Percentiles rank a stretch among this genome's conserved stretches.
Conservation (phyloP, 2,113 vertebrate genomes). For the Vulpes ferrilata region DNA sequence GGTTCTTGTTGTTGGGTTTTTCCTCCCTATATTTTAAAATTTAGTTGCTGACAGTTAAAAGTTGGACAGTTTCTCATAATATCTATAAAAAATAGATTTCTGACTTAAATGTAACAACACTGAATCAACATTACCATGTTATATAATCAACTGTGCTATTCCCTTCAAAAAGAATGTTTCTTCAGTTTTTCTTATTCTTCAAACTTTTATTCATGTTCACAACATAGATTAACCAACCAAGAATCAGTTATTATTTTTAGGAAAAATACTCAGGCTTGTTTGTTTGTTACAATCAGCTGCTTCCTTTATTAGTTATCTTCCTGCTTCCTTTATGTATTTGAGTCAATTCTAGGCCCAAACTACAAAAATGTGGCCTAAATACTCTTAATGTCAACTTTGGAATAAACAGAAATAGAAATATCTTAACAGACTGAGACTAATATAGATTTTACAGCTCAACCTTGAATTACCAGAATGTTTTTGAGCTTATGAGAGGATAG, state of each 20-base stretch:
- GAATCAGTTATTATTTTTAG: background rate
- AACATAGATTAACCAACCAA: background rate
- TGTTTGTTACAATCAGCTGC: background rate
- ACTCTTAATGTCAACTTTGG: background rate
- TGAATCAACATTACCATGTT: background rate
- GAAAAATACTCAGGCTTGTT: background rate
- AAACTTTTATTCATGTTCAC: background rate
- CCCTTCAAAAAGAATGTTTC: background rate
- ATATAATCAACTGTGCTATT: background rate
- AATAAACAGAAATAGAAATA: background rate
- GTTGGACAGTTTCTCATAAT: background rate
- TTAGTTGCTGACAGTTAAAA: background rate
- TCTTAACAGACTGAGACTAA: background rate
- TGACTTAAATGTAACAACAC: background rate
- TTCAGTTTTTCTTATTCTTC: background rate
- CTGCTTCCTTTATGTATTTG: background rate
- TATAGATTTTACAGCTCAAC: background rate
- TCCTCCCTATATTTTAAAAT: background rate
- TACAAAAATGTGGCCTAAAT: background rate
- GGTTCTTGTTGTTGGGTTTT: background rate
- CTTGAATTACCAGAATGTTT: conserved; percentile 35
- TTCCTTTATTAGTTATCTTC: background rate
- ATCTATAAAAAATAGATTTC: background rate
- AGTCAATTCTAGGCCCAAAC: background rate
- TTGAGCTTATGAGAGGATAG: background rate